Evolutionary conservation across 2,113 vertebrate genomes (phyloP).

Genomic region (Bos indicus): DNA sequence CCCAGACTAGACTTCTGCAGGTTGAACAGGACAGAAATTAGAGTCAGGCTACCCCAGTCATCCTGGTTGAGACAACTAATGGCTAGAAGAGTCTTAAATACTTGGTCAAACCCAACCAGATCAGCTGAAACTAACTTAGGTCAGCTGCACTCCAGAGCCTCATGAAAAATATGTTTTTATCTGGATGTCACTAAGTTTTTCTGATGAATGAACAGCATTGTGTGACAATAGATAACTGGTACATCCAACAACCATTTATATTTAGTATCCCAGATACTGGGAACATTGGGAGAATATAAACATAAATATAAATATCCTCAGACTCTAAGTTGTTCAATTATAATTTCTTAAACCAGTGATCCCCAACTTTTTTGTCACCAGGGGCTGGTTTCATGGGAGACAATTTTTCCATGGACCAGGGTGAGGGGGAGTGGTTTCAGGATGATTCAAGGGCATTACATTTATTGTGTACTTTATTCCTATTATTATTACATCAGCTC

Average conservation of each 20-base stretch:
- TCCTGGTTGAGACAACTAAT: background rate
- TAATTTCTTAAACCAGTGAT: background rate
- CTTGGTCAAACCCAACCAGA: background rate
- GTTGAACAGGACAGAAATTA: background rate
- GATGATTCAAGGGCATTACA: background rate
- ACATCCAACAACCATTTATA: background rate
- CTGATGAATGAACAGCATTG: background rate
- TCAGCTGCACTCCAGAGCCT: background rate
- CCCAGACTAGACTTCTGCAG: background rate
- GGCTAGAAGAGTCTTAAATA: background rate
- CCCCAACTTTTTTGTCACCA: background rate
- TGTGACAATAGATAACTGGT: background rate
- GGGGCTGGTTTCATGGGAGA: background rate
- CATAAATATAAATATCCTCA: background rate
- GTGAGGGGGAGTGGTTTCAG: background rate
- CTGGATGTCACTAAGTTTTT: background rate
- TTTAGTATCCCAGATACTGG: background rate
- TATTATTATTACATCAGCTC: background rate
- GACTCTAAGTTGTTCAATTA: background rate
- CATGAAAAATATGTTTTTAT: background rate
- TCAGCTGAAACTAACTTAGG: background rate
- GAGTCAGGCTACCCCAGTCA: background rate
- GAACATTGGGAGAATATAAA: background rate
- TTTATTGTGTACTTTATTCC: background rate
- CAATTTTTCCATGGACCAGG: background rate